Base-by-base conservation (phyloP, 2,113 vertebrate species). In the Lampris megalopsis region DNA sequence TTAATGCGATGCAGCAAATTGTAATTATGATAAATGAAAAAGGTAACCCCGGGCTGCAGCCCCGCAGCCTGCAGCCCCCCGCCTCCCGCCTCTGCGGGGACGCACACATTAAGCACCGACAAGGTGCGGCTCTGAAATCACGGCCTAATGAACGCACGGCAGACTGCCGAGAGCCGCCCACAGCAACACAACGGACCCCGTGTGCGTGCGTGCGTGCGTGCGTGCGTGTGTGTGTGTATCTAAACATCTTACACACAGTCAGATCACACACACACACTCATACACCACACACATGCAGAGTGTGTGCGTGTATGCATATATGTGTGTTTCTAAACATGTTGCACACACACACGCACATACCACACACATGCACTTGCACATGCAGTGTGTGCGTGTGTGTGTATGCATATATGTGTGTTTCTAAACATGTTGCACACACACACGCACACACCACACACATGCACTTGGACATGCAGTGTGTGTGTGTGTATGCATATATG, bases 11-110 rank as follows among this genome's bases (percentile, higher is more conserved):
- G 74, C 73, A 73, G 66, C 61, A 57, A 80, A 75, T 63, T 72
- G 41, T 83, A 81, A 86, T 83, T 75, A 78, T 81, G 81, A 81
- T 86, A 75, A 86, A 81, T 83, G 70, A 81, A 77, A 80, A 71
- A 78, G 74, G 52, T 67, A 70, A 77, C 77, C 77, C 42, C 7
- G 43, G 73, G 74, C 80, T 59, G 71, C 56, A 65, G 57, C 35
- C 72, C 67, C 68, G 13, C 68, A 62, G 84, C 70, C 74, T 49
- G 66, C 11, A 7, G 73, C 59, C 47, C 38, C 50, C n/a, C 1
- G 50, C 36, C 47, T 38, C 50, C n/a, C 1, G 50, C 36, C 7
- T 35, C 37, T 50, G 49, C 13, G 45, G 84, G 73, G 75, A 79
- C 68, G 69, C 77, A 69, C 59, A 81, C 61, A 78, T 74, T 78